Conservation (phyloP, 2,797 vertebrate genomes). For the Ciconia nigra region DNA sequence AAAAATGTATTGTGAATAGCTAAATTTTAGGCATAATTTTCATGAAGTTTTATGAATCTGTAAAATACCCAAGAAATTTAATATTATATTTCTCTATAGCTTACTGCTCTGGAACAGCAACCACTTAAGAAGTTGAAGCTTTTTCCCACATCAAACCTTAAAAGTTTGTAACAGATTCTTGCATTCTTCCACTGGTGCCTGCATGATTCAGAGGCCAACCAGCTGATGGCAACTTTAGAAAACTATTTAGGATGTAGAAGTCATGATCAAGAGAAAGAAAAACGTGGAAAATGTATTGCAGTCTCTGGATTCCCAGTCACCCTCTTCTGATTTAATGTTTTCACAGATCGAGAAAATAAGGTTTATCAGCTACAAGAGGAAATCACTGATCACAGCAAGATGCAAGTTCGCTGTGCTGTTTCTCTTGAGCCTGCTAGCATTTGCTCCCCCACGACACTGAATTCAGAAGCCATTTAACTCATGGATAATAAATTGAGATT, state of each 20-base stretch:
- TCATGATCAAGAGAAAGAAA: background rate
- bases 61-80: background rate
- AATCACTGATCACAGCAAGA: background rate
- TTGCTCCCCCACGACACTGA: background rate
- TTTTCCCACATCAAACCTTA: background rate
- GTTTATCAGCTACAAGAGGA: background rate
- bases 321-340: background rate
- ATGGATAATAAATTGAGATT: background rate
- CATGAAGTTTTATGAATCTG: background rate
- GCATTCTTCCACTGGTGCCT: background rate
- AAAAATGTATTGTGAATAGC: background rate
- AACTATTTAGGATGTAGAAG: background rate
- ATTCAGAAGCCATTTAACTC: background rate
- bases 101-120: background rate
- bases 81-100: background rate
- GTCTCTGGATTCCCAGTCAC: background rate
- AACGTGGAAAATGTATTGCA: background rate
- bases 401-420: accelerated
- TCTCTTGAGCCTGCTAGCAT: background rate
- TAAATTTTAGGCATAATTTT: background rate
- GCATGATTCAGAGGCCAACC: background rate
- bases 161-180: background rate
- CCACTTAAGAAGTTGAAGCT: background rate
- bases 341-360: background rate
- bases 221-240: background rate